Base-by-base conservation (phyloP, 2,888 invertebrate species). In the Dascillus cervinus region DNA sequence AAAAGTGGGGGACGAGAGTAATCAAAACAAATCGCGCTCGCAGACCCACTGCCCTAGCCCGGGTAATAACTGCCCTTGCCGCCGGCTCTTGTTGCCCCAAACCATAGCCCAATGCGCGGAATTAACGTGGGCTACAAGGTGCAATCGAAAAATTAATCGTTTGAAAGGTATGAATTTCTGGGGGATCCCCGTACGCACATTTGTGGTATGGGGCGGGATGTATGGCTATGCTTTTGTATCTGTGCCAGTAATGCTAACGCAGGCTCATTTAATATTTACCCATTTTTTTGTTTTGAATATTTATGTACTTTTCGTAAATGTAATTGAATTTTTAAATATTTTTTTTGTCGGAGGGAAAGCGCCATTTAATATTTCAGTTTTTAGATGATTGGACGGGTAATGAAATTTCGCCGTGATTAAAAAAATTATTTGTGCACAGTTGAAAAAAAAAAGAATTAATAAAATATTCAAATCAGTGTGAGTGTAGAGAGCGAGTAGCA, bases 11-110 rank as follows among this genome's bases (percentile, higher is more conserved):
- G 52, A 49, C 49, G 49, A 49, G 53, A 50, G 55, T 57, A 57
- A 58, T 58, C 58, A 58, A 57, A 58, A 58, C 58, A 58, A 57
- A 58, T 58, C 58, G 58, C 54, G 53, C 48, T 54, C 43, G 47
- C 46, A 49, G 52, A 53, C 58, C 56, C 55, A 55, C 53, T 57
- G 55, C 54, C 57, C 57, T 54, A 52, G 44, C 51, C 43, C 41
- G 46, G n/a, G 47, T 50, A 52, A 55, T 50, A 50, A 49, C 50
- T 52, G 49, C 52, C 53, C 52, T 50, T 53, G 47, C 50, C 42
- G 28, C 32, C 29, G 36, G 38, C 34, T 28, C 35, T n/a, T 38
- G 27, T 22, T 28, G 27, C 48, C 50, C 42, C 48, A 44, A 49
- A 52, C 50, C 52, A 52, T 51, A 49, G 40, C 52, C 50, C n/a